These are phyloP conservation scores for Euphydryas editha DNA, from an alignment of 2,888 invertebrate genomes.

Conservation along the genomic window DNA sequence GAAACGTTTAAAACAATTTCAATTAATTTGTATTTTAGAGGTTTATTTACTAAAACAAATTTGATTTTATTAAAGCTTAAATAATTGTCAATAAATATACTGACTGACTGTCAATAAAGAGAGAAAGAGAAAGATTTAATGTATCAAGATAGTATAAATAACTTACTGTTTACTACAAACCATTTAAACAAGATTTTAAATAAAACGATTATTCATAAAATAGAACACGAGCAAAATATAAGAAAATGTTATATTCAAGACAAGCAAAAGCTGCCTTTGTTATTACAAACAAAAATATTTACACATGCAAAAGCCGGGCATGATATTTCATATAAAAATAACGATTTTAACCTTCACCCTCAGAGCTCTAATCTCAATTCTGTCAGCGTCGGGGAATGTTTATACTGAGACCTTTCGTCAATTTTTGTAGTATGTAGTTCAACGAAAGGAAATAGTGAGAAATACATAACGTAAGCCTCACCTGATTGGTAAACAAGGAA, in stretches of 20 bases:
- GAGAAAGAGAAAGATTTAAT: too few relatives aligned
- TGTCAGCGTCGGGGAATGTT: conserved; percentile 36
- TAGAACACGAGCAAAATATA: neutral
- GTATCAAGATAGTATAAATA: too few relatives aligned
- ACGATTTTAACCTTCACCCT: conserved; percentile 20
- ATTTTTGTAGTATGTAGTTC: conserved; percentile 23
- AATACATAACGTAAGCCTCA: conserved; percentile 25
- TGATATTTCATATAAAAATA: conserved; percentile 11
- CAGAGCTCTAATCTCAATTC: conserved; percentile 36
- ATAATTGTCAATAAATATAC: too few relatives aligned
- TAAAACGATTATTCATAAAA: neutral
- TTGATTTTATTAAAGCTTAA: too few relatives aligned
- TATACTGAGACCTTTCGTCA: conserved; percentile 33
- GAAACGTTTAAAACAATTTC: too few relatives aligned
- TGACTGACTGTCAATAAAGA: too few relatives aligned
- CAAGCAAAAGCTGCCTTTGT: neutral
- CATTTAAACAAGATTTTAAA: too few relatives aligned
- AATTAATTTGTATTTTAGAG: too few relatives aligned
- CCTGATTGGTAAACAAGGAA: conserved; percentile 25
- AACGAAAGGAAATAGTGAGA: conserved; percentile 18
- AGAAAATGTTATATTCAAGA: neutral
- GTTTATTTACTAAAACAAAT: too few relatives aligned
- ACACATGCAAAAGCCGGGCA: conserved; percentile 5
- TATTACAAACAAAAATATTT: conserved; percentile 10
- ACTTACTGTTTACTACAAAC: too few relatives aligned